Base-by-base conservation (phyloP, 2,888 invertebrate species). In the Xestobium rufovillosum region DNA sequence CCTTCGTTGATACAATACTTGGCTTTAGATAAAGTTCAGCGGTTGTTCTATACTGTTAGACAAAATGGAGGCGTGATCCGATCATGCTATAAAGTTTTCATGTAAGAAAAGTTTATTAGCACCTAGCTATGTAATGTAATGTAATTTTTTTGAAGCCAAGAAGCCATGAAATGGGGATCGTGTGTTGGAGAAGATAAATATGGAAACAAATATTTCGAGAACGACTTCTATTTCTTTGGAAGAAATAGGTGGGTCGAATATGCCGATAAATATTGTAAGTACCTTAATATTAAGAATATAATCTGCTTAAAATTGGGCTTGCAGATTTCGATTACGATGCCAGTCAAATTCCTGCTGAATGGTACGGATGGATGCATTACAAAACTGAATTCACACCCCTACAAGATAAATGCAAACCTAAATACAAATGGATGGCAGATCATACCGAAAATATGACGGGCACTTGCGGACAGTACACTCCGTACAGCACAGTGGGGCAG, bases 311-410 rank as follows among this genome's bases (percentile, higher is more conserved):
- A 19, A 6, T n/a, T 19, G 6, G n/a, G n/a, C n/a, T 19, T 19
- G 23, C n/a, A 19, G 35, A 13, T 52, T 63, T 88, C 62, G 80
- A 91, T 41, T 78, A 78, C 43, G 77, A 78, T 49, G 78, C 68
- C 75, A 68, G 82, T 34, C 83, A 90, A 74, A 78, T 96, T n/a
- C 80, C 92, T 2, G 75, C 92, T 25, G 92, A 94, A 60, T 96
- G 95, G 96, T 92, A 66, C 55, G 85, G 90, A 8, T 96, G 95
- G 95, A 70, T 96, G 56, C 91, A 92, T 64, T 88, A 95, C 68
- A 90, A 89, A 63, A 68, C 68, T 34, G 68, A 68, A 43, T 46
- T 66, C 38, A 63, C 65, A 8, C 68, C 68, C 19, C 59, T 47
- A 14, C 55, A 77, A 73, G 80, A 83, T 65, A 72, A 83, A 34